Evolutionary conservation across 2,888 invertebrate genomes (phyloP), one percentile per base, ranked within the genome.

Genomic region (Liodrosophila aerea): DNA sequence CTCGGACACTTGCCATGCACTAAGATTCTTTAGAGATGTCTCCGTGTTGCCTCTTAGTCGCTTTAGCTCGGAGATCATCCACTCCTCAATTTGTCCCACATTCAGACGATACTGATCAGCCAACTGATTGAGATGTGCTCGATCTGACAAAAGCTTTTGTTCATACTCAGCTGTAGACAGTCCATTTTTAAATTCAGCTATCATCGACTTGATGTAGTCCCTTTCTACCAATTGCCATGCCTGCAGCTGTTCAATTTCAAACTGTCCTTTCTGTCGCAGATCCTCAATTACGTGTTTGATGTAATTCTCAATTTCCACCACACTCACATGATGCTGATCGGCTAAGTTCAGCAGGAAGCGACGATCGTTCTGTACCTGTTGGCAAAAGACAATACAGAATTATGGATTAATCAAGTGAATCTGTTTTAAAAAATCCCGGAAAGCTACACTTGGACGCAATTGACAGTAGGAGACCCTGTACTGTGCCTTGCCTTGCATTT

Each of bases 221-320:
- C 89, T 86, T 51, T 89, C 89, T 2, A 73, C 75, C 13, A 86
- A 18, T 47, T 89, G 89, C 89, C 89, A 89, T 0, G 61, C 67
- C 27, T 87, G 83, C n/a, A 89, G 58, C 15, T 86, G 73, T 37
- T 88, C 89, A n/a, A 87, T 80, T 11, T 88, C 87, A 3, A 88
- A 82, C 33, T 88, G 83, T 0, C 89, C 88, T 50, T 85, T 85
- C 8, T 84, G 70, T n/a, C 83, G 85, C 11, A 89, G 58, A 8
- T 85, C 87, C 7, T 87, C 85, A 11, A 89, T 76, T 0, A 89
- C 87, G 45, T 89, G 83, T n/a, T 83, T 78, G 1, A 89, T 81
- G 51, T 88, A 89, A 2, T 70, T 67, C 29, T 89, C 88, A 3
- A 89, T 78, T 33, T 89, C 89, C 4, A 85, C 68, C 0, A 88